Evolutionary conservation across 2,888 invertebrate species (phyloP).

Genomic region (Cephus pygmeus): DNA sequence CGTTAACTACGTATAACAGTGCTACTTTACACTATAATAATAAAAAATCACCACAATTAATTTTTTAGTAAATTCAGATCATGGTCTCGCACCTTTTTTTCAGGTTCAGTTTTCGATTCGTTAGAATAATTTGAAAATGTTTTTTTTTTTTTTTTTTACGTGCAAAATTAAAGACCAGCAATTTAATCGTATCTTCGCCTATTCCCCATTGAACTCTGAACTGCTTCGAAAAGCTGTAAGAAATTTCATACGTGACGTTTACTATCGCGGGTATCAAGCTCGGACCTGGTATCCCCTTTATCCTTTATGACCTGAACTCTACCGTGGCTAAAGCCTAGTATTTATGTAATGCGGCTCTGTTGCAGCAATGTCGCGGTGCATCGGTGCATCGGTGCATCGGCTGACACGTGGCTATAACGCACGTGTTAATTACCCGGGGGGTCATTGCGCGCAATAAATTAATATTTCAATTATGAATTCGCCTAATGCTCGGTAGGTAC

Average conservation of each 20-base stretch:
- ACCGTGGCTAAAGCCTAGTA: constrained; percentile 52
- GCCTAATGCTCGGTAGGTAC: constrained; percentile 15
- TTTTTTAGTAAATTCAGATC: not conserved
- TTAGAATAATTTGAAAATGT: not conserved
- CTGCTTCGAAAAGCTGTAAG: no score
- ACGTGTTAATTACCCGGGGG: constrained; percentile 58
- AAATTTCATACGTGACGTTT: no score
- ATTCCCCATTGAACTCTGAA: not conserved
- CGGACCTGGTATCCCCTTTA: constrained; percentile 45
- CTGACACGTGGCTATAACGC: constrained; percentile 49
- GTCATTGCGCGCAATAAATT: constrained; percentile 58
- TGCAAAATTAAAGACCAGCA: not conserved
- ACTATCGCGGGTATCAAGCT: constrained; percentile 40
- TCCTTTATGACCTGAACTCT: constrained; percentile 51
- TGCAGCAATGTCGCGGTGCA: constrained; percentile 53
- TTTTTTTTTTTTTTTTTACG: no score
- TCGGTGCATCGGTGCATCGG: constrained; percentile 43
- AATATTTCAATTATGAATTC: constrained; percentile 62
- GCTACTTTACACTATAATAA: not conserved
- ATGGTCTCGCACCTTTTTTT: not conserved
- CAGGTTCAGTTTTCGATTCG: not conserved
- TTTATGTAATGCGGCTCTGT: constrained; percentile 55
- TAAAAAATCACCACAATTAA: accelerated
- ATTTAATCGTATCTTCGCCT: not conserved
- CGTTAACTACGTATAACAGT: not conserved